A percentile compares a stretch with the other conserved stretches of the same genome.
Evolutionary conservation across 1,140 invertebrate genomes (phyloP).

Genomic region (Achatina immaculata): DNA sequence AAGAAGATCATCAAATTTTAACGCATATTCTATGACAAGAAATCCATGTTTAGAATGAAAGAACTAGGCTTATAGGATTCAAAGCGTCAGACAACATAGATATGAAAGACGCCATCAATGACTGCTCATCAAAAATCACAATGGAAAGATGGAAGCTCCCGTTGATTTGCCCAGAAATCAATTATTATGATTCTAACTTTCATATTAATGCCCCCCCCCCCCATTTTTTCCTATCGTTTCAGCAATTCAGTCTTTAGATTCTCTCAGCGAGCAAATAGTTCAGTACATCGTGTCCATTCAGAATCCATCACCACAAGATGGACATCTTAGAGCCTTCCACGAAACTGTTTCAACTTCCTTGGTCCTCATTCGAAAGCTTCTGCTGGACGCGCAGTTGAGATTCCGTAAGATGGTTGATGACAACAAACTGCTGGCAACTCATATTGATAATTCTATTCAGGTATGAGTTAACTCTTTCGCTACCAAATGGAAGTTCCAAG

Average conservation of each 20-base stretch:
- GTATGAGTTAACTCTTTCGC: constrained; percentile 5
- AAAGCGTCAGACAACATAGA: too few relatives aligned
- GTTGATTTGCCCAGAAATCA: too few relatives aligned
- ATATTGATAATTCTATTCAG: constrained; percentile 77
- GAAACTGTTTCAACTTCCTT: constrained; percentile 70
- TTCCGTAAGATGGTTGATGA: constrained; percentile 82
- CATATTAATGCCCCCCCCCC: too few relatives aligned
- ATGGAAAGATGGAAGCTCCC: too few relatives aligned
- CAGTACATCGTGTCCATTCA: constrained; percentile 67
- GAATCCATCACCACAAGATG: constrained; percentile 44
- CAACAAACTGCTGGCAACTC: constrained; percentile 77
- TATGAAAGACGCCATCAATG: too few relatives aligned
- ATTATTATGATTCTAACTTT: too few relatives aligned
- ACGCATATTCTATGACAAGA: too few relatives aligned
- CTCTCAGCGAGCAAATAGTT: constrained; percentile 72
- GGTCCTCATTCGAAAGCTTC: constrained; percentile 70
- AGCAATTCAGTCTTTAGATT: constrained; percentile 73
- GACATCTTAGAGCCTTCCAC: constrained; percentile 35
- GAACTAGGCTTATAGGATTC: too few relatives aligned
- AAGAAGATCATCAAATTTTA: too few relatives aligned
- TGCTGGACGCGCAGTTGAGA: constrained; percentile 75
- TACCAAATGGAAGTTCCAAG: not conserved
- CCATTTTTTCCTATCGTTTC: too few relatives aligned
- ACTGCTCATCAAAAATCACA: too few relatives aligned
- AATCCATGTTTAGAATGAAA: too few relatives aligned